These are phyloP conservation scores for Thunnus albacares DNA, from an alignment of 2,797 vertebrate species.

Conservation along the genomic window DNA sequence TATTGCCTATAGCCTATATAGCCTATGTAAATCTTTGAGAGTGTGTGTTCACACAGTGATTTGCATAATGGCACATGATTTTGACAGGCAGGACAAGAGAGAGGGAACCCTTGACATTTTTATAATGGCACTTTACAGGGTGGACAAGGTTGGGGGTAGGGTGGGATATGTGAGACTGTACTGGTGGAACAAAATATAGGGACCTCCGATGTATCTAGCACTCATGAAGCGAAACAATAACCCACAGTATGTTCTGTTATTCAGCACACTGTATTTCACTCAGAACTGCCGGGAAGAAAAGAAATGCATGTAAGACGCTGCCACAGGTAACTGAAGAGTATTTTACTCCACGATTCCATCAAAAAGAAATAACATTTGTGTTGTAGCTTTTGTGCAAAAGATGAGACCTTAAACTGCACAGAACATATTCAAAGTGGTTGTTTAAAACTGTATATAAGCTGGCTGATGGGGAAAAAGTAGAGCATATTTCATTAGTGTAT, in stretches of 20 bases:
- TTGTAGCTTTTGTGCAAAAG: conserved; percentile 5
- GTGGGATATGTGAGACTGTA: conserved; percentile 57
- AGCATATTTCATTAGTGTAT: conserved; percentile 50
- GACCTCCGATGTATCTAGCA: conserved; percentile 53
- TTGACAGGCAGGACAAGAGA: conserved; percentile 76
- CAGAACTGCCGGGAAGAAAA: conserved; percentile 14
- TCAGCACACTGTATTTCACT: conserved; percentile 17
- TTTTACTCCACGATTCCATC: conserved; percentile 16
- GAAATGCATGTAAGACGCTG: conserved; percentile 13
- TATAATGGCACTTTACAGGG: conserved; percentile 84
- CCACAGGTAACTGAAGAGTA: neutral
- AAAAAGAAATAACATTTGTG: conserved; percentile 24
- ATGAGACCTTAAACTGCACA: conserved; percentile 7
- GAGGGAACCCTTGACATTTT: conserved; percentile 85
- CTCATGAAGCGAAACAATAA: conserved; percentile 55
- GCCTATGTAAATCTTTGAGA: conserved; percentile 77
- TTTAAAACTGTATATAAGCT: conserved; percentile 28
- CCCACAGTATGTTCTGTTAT: conserved; percentile 43
- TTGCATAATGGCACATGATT: conserved; percentile 85
- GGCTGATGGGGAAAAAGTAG: conserved; percentile 49
- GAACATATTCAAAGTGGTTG: conserved; percentile 23
- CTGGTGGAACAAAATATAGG: conserved; percentile 68
- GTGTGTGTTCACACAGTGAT: conserved; percentile 79
- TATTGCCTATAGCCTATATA: conserved; percentile 66
- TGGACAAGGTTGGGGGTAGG: conserved; percentile 79